Evolutionary conservation across 2,888 invertebrate genomes (phyloP), one percentile per base, ranked within the genome.

Genomic region (Ametastegia equiseti): DNA sequence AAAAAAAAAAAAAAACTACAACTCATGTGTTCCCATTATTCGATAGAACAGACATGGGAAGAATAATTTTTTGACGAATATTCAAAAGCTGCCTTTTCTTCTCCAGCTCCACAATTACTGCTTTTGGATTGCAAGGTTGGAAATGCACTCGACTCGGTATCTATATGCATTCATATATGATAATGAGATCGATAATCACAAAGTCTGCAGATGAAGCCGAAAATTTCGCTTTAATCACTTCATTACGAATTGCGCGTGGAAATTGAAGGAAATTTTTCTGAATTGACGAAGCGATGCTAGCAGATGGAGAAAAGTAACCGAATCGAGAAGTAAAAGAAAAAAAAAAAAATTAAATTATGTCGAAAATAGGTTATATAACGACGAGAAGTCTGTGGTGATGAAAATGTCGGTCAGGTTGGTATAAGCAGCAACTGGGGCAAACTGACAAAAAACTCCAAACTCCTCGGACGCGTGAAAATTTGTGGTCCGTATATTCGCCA

Each of bases 391-490:
- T 75, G 50, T 36, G 33, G 54, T 30, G 13, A 4, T 54, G 54
- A 54, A 50, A n/a, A 33, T n/a, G 50, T 71, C 54, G 36, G 54
- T 5, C 5, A 75, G 54, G 36, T 75, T 11, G 4, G 9, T 13
- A n/a, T n/a, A 23, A 54, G n/a, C 19, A 36, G 54, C 36, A 85
- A 85, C 83, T 83, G 60, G 85, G 86, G 80, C 83, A 82, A 85
- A 86, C 83, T 83, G 83, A 83, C 82, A 81, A 82, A 85, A n/a
- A 83, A 82, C 79, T 73, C 36, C n/a, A 39, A 54, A 54, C 50
- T 54, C 54, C 19, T 54, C 19, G 45, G 54, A 75, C 50, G 50
- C 71, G 75, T 75, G 54, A 75, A 36, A 54, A 75, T 75, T 54
- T 75, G 71, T 71, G 45, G 71, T 45, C 45, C 47, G 71, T 19